phyloP scores from a whole-genome alignment of 64 coral and sea anemone genomes.

The Porites lutea region DNA sequence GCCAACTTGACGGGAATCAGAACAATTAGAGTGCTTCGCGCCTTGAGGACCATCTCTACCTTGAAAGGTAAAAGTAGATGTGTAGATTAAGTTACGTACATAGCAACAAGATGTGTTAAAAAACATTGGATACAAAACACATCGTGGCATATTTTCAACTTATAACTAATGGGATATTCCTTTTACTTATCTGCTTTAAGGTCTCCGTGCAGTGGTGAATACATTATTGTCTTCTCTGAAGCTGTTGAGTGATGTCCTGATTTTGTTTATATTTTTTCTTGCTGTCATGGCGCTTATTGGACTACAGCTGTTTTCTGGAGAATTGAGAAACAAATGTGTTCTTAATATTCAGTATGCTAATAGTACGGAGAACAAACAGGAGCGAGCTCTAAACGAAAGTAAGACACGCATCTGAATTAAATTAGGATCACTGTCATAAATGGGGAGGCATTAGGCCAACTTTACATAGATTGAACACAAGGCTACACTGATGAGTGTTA shows the following conservation, averaged over 20 bases:
- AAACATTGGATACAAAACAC: too few relatives aligned
- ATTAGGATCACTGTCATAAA: too few relatives aligned
- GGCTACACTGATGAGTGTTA: too few relatives aligned
- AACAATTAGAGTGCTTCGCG: slow-evolving; percentile 78
- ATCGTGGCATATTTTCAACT: too few relatives aligned
- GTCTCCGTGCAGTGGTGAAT: slow-evolving; percentile 72
- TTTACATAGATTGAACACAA: too few relatives aligned
- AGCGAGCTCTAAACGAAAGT: slow-evolving; percentile 18
- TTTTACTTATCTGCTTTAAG: neutral
- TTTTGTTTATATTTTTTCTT: slow-evolving; percentile 72
- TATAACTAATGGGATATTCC: too few relatives aligned
- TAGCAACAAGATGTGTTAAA: too few relatives aligned
- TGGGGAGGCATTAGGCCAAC: too few relatives aligned
- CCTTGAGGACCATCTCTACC: slow-evolving; percentile 76
- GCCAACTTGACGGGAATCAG: slow-evolving; percentile 88
- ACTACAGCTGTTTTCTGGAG: slow-evolving; percentile 72
- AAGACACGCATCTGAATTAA: neutral
- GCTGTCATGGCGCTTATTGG: slow-evolving; percentile 75
- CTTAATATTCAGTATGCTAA: neutral
- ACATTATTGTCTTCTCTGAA: slow-evolving; percentile 74
- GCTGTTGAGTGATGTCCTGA: slow-evolving; percentile 78
- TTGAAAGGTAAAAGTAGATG: slow-evolving; percentile 54
- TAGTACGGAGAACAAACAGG: neutral
- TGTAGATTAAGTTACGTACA: too few relatives aligned
- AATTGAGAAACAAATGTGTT: slow-evolving; percentile 73